These are phyloP conservation scores for Artemia franciscana DNA, from an alignment of 1,140 invertebrate genomes.

Conservation along the genomic window DNA sequence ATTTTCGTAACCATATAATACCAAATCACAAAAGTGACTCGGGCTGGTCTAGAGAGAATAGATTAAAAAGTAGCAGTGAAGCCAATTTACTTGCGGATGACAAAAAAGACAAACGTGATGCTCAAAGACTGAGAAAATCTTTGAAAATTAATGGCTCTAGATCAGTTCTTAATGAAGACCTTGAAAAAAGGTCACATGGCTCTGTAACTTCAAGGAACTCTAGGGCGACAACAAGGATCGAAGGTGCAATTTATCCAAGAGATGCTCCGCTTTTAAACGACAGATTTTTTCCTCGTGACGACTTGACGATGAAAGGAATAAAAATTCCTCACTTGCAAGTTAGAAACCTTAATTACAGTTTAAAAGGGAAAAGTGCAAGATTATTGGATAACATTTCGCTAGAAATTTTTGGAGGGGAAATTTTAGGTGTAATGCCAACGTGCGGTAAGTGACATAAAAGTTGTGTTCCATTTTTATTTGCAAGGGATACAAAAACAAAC, in stretches of 20 bases:
- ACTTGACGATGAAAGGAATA: slow-evolving; percentile 11
- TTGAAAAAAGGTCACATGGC: background rate
- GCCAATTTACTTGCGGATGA: slow-evolving; percentile 41
- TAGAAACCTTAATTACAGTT: slow-evolving; percentile 22
- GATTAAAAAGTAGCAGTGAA: slow-evolving; percentile 28
- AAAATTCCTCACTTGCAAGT: slow-evolving; percentile 38
- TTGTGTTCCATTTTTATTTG: background rate
- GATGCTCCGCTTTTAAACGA: slow-evolving; percentile 16
- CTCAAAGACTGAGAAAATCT: background rate
- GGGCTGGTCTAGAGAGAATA: slow-evolving; percentile 2
- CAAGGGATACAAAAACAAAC: too few species aligned
- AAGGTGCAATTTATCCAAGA: slow-evolving; percentile 7
- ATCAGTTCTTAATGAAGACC: background rate
- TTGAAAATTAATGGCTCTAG: slow-evolving; percentile 1
- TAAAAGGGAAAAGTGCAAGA: slow-evolving; percentile 11
- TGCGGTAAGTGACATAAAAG: slow-evolving; percentile 20
- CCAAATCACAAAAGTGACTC: slow-evolving; percentile 20
- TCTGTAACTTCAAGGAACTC: background rate
- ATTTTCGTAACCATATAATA: slow-evolving; percentile 29
- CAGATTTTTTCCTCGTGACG: slow-evolving; percentile 16
- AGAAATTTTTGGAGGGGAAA: slow-evolving; percentile 66
- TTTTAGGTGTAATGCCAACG: slow-evolving; percentile 69
- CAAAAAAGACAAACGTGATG: background rate
- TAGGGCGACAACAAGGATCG: background rate
- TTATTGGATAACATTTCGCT: slow-evolving; percentile 44